Evolutionary conservation across 2,888 invertebrate species (phyloP).

Genomic region (Phragmatobia fuliginosa): DNA sequence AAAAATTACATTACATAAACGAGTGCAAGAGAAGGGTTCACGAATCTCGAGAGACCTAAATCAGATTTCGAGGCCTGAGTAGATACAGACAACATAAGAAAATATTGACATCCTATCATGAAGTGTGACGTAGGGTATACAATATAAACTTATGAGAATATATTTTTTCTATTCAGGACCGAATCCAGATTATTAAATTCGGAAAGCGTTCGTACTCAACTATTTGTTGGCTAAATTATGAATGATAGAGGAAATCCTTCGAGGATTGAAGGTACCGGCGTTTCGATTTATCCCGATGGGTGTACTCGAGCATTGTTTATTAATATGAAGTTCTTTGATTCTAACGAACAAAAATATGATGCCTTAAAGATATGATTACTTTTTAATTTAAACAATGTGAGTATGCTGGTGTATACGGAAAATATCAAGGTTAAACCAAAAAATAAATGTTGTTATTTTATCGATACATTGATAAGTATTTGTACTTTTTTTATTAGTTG

Average conservation of each 20-base stretch:
- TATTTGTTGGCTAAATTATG: conserved; percentile 44
- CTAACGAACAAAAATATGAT: background rate
- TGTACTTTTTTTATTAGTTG: background rate
- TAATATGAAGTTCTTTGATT: conserved; percentile 20
- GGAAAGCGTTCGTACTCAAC: conserved; percentile 28
- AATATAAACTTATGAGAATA: background rate
- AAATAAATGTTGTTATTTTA: too few species aligned
- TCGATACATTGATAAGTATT: background rate
- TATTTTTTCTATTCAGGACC: background rate
- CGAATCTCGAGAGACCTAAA: background rate
- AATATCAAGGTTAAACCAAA: too few species aligned
- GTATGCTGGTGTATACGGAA: too few species aligned
- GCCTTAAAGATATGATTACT: too few species aligned
- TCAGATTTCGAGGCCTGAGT: background rate
- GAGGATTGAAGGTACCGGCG: conserved; percentile 38
- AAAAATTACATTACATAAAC: background rate
- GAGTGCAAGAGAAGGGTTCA: background rate
- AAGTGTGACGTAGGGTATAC: background rate
- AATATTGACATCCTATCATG: background rate
- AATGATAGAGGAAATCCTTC: conserved; percentile 41
- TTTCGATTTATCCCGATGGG: conserved; percentile 55
- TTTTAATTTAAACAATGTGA: too few species aligned
- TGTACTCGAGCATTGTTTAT: conserved; percentile 56
- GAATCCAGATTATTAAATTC: conserved; percentile 3
- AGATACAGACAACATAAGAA: background rate